A percentile compares a stretch with the other conserved stretches of the same genome.
Evolutionary conservation across 2,888 invertebrate genomes (phyloP).

Genomic region (Dexiosoma caninum): DNA sequence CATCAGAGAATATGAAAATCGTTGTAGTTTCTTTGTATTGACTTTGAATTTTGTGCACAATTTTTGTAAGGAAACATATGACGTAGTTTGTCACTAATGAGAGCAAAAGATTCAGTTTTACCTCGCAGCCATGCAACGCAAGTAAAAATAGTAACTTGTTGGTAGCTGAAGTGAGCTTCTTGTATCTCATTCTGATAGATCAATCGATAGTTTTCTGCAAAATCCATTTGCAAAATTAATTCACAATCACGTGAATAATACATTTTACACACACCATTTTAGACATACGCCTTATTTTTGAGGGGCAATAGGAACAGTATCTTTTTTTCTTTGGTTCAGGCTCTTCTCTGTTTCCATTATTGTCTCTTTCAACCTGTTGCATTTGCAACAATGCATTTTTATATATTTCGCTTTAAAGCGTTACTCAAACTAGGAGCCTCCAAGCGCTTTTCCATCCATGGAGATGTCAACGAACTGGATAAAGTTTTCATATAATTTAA

Average conservation of each 20-base stretch:
- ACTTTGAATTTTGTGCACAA: slow-evolving; percentile 15
- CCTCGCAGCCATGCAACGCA: slow-evolving; percentile 46
- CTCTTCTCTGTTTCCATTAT: no score
- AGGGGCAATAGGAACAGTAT: no score
- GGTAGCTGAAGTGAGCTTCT: slow-evolving; percentile 38
- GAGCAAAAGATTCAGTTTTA: slow-evolving; percentile 43
- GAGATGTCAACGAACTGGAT: no score
- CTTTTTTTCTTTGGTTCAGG: no score
- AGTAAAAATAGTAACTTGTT: slow-evolving; percentile 40
- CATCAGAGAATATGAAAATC: slow-evolving; percentile 47
- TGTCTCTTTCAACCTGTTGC: no score
- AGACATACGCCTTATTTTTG: no score
- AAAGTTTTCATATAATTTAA: no score
- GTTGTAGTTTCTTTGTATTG: slow-evolving; percentile 31
- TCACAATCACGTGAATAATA: slow-evolving; percentile 31
- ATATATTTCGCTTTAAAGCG: no score
- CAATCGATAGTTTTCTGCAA: slow-evolving; percentile 50
- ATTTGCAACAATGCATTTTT: no score
- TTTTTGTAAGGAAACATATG: slow-evolving; percentile 48
- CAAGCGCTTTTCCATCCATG: no score
- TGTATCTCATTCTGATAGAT: slow-evolving; percentile 45
- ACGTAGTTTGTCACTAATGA: slow-evolving; percentile 43
- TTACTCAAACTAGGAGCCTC: no score
- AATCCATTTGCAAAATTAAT: slow-evolving; percentile 42
- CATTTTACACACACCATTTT: no score